Percentiles rank a stretch among this genome's conserved stretches.
These are phyloP conservation scores for Drosophila kanapiae DNA, from an alignment of 1,140 invertebrate species.

Conservation along the genomic window DNA sequence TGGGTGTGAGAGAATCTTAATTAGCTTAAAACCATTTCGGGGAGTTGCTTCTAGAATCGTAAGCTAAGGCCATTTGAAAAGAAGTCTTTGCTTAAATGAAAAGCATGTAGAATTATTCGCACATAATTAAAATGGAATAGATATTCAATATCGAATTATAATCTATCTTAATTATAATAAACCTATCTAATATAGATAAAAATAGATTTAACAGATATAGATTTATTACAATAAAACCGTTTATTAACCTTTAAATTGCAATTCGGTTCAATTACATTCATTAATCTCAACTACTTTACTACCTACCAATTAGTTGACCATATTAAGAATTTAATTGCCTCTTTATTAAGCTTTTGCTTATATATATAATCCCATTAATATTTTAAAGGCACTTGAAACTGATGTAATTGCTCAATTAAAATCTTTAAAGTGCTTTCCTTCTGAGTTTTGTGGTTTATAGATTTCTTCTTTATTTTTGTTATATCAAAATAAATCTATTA, in stretches of 20 bases:
- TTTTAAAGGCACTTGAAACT: constrained; percentile 9
- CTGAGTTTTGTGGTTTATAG: too few relatives aligned
- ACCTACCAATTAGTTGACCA: not conserved
- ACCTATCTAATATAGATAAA: too few relatives aligned
- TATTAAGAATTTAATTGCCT: constrained; percentile 2
- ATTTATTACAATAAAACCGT: too few relatives aligned
- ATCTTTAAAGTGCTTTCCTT: not conserved
- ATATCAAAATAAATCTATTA: not conserved
- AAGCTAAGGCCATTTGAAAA: not conserved
- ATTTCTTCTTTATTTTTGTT: not conserved
- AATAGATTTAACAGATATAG: too few relatives aligned
- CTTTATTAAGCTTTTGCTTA: not conserved
- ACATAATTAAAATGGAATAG: too few relatives aligned
- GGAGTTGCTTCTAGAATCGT: not conserved
- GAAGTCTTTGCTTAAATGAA: not conserved
- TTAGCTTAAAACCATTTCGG: constrained; percentile 25
- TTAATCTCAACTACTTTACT: not conserved
- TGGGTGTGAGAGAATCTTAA: constrained; percentile 17
- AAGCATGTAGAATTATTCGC: not conserved
- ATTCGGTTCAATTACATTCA: not conserved
- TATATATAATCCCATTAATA: constrained; percentile 1
- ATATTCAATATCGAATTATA: too few relatives aligned
- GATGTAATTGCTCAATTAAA: constrained; percentile 8
- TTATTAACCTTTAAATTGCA: not conserved
- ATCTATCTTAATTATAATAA: too few relatives aligned